Evolutionary conservation across 2,113 vertebrate genomes (phyloP).

Genomic region (Pionites leucogaster): DNA sequence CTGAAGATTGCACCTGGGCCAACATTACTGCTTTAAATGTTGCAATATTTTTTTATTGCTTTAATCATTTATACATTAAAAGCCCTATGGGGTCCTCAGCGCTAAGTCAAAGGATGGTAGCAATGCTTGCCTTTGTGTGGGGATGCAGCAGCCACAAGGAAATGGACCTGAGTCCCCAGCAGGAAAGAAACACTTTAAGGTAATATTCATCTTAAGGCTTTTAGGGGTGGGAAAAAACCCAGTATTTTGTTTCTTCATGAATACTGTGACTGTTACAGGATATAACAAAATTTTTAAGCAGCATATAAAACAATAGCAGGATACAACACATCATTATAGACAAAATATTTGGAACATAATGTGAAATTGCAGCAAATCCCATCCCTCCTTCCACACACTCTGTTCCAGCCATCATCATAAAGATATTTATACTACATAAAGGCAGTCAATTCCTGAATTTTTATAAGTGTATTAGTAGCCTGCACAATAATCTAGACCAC

Average conservation of each 20-base stretch:
- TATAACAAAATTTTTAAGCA: slow-evolving; percentile 34
- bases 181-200: not conserved
- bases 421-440: not conserved
- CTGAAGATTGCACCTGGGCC: not conserved
- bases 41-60: slow-evolving; percentile 31
- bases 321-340: slow-evolving; percentile 58
- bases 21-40: slow-evolving; percentile 18
- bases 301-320: slow-evolving; percentile 59
- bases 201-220: not conserved
- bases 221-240: not conserved
- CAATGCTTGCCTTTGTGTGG: not conserved
- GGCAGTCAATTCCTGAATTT: not conserved
- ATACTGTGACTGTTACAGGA: slow-evolving; percentile 13
- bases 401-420: slow-evolving; percentile 47
- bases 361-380: slow-evolving; percentile 24
- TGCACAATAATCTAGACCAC: not conserved
- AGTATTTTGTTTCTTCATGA: not conserved
- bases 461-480: slow-evolving; percentile 1
- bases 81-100: not conserved
- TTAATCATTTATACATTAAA: slow-evolving; percentile 19
- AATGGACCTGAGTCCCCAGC: not conserved
- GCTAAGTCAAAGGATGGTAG: not conserved
- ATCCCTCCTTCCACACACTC: not conserved
- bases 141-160: not conserved
- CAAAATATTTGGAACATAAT: slow-evolving; percentile 31